These are phyloP conservation scores for Xenopus tropicalis DNA, from an alignment of 2,113 vertebrate genomes.

Conservation along the genomic window DNA sequence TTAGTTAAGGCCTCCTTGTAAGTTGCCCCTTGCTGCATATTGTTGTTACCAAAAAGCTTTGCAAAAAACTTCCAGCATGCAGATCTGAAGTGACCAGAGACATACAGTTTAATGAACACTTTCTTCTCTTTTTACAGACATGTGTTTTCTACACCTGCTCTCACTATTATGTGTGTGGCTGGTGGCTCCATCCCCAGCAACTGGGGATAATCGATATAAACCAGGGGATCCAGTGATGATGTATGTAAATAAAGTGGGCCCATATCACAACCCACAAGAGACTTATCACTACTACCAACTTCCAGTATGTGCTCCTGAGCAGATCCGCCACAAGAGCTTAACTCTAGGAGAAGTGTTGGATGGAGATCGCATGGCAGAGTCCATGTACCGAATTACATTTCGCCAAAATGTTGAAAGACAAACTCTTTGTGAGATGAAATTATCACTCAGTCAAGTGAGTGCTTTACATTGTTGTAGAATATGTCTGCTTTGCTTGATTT, in stretches of 20 bases:
- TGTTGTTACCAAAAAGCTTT: too few species aligned
- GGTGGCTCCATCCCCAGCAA: conserved; percentile 47
- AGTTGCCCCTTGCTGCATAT: too few species aligned
- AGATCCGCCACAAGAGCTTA: conserved; percentile 86
- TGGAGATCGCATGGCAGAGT: conserved; percentile 88
- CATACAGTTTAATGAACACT: too few species aligned
- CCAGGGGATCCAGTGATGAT: conserved; percentile 75
- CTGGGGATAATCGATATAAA: conserved; percentile 68
- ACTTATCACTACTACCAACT: conserved; percentile 90
- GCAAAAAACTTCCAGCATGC: too few species aligned
- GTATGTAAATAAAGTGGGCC: conserved; percentile 91
- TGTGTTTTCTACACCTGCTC: conserved; percentile 50
- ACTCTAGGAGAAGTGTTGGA: conserved; percentile 86
- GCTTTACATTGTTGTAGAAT: too few species aligned
- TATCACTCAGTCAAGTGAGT: conserved; percentile 60
- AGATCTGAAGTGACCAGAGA: too few species aligned
- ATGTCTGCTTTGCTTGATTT: too few species aligned
- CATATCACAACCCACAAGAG: conserved; percentile 91
- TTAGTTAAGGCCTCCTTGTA: too few species aligned
- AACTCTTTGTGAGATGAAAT: conserved; percentile 73
- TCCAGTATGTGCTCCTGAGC: conserved; percentile 82
- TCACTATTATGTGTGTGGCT: conserved; percentile 57
- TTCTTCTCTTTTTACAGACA: conserved; percentile 39
- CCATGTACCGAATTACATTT: conserved; percentile 79
- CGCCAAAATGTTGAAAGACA: conserved; percentile 70